Evolutionary conservation across 2,888 invertebrate species (phyloP).

Genomic region (Cheilosia scutellata): DNA sequence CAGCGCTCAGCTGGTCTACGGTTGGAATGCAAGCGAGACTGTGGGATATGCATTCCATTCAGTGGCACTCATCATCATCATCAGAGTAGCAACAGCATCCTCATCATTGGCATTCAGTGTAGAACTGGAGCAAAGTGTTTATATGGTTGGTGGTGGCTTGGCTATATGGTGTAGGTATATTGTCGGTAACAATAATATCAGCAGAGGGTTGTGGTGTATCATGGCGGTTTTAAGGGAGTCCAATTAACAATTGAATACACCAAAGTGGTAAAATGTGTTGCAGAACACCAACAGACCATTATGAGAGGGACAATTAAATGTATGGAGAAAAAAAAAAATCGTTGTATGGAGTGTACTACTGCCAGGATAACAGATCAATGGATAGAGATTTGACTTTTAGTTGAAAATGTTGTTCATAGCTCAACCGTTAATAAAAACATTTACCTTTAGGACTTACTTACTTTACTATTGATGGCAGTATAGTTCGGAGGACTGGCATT

Average conservation of each 20-base stretch:
- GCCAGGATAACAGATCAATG: too few species aligned
- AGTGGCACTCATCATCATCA: slow-evolving; percentile 57
- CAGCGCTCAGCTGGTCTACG: slow-evolving; percentile 8
- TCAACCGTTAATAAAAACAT: too few species aligned
- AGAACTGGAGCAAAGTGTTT: slow-evolving; percentile 16
- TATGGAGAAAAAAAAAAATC: background rate
- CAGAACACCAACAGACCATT: background rate
- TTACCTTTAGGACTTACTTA: too few species aligned
- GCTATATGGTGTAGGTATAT: slow-evolving; percentile 14
- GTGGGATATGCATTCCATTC: slow-evolving; percentile 56
- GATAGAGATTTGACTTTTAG: too few species aligned
- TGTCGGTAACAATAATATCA: slow-evolving; percentile 24
- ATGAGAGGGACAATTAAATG: background rate
- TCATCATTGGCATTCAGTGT: slow-evolving; percentile 41
- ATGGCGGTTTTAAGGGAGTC: slow-evolving; percentile 35
- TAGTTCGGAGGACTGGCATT: too few species aligned
- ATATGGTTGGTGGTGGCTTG: slow-evolving; percentile 16
- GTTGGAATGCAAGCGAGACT: slow-evolving; percentile 33
- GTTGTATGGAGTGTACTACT: background rate
- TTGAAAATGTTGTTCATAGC: too few species aligned
- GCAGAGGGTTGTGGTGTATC: slow-evolving; percentile 30
- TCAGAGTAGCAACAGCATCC: slow-evolving; percentile 61
- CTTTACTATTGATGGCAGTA: too few species aligned
- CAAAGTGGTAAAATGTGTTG: slow-evolving; percentile 22
- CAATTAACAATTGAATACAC: slow-evolving; percentile 48